Conservation (phyloP, 2,797 vertebrate species). For the Sebastes nivosus region DNA sequence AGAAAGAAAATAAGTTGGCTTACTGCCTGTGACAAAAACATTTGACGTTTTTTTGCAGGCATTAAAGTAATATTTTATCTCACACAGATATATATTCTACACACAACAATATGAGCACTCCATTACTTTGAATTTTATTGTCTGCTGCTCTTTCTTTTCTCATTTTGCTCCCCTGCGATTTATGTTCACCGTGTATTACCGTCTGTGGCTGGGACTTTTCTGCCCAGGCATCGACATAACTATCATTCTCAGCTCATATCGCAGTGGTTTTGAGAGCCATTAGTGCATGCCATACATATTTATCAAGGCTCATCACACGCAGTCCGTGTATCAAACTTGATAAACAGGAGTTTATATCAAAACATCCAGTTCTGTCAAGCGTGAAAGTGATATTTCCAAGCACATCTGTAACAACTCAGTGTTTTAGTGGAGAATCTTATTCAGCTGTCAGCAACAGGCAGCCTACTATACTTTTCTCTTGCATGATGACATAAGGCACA, state of each 20-base stretch:
- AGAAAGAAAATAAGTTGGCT: slow-evolving; percentile 25
- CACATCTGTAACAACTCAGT: slow-evolving; percentile 48
- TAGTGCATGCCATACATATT: slow-evolving; percentile 60
- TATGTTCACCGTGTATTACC: slow-evolving; percentile 37
- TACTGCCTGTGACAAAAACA: slow-evolving; percentile 23
- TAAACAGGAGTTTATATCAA: slow-evolving; percentile 55
- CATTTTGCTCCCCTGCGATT: slow-evolving; percentile 12
- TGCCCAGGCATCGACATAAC: slow-evolving; percentile 25
- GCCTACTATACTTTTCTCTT: slow-evolving; percentile 3
- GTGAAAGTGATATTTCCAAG: slow-evolving; percentile 58
- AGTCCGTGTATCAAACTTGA: slow-evolving; percentile 48
- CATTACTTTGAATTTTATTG: slow-evolving; percentile 49
- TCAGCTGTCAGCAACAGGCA: slow-evolving; percentile 30
- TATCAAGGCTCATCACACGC: slow-evolving; percentile 54
- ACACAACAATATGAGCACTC: slow-evolving; percentile 35
- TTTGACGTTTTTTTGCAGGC: not conserved
- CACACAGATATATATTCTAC: slow-evolving; percentile 9
- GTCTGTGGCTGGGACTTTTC: slow-evolving; percentile 44
- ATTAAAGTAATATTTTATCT: slow-evolving; percentile 53
- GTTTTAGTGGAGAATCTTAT: slow-evolving; percentile 34
- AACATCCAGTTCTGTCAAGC: slow-evolving; percentile 41
- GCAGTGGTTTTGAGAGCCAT: slow-evolving; percentile 46
- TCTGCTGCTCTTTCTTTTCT: slow-evolving; percentile 38
- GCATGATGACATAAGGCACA: slow-evolving; percentile 41
- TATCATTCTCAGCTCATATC: slow-evolving; percentile 39